phyloP scores from a whole-genome alignment of 2,888 invertebrate genomes.

The Embidobia sp. region DNA sequence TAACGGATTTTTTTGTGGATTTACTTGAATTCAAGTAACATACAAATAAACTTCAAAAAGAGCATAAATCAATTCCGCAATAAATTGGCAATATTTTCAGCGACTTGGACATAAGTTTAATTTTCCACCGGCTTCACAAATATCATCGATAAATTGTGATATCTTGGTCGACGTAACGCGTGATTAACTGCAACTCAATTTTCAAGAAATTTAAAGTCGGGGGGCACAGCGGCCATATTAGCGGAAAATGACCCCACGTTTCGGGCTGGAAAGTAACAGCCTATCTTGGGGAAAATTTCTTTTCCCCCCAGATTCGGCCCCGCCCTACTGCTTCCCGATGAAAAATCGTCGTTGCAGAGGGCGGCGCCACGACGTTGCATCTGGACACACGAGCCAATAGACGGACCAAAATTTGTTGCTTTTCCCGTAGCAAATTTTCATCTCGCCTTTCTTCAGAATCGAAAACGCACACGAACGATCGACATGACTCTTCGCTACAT shows the following conservation, averaged over 20 bases:
- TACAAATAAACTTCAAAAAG: too few relatives aligned
- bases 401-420: slow-evolving; percentile 2
- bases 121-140: too few relatives aligned
- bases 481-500: too few relatives aligned
- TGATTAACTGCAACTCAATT: not conserved
- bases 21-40: too few relatives aligned
- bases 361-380: slow-evolving; percentile 49
- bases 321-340: slow-evolving; percentile 55
- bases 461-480: too few relatives aligned
- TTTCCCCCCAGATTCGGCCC: slow-evolving; percentile 48
- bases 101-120: too few relatives aligned
- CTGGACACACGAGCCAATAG: slow-evolving; percentile 15
- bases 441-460: not conserved
- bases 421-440: not conserved
- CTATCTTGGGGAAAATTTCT: slow-evolving; percentile 56
- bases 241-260: slow-evolving; percentile 24
- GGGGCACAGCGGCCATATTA: slow-evolving; percentile 1
- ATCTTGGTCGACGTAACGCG: too few relatives aligned
- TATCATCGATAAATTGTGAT: too few relatives aligned
- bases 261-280: slow-evolving; percentile 20
- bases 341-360: slow-evolving; percentile 56
- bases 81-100: too few relatives aligned
- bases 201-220: not conserved
- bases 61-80: too few relatives aligned
- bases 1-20: too few relatives aligned